These are phyloP conservation scores for Hemithea aestivaria DNA, from an alignment of 2,888 invertebrate genomes.

Conservation along the genomic window DNA sequence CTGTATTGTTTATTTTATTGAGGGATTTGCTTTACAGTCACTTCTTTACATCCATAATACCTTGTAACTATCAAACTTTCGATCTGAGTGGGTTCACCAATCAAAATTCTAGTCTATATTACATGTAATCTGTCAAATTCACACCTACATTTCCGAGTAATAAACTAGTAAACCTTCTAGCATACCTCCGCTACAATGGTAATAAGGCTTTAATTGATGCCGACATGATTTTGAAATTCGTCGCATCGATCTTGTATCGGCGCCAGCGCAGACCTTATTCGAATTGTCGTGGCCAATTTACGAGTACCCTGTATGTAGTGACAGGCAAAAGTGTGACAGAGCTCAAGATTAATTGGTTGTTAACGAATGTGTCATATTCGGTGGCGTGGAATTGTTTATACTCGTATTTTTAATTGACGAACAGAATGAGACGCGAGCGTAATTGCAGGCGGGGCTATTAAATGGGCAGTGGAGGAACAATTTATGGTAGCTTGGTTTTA, in stretches of 20 bases:
- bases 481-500: slow-evolving; percentile 10
- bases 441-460: slow-evolving; percentile 9
- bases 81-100: slow-evolving; percentile 31
- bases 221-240: slow-evolving; percentile 38
- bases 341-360: slow-evolving; percentile 24
- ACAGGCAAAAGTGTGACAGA: slow-evolving; percentile 5
- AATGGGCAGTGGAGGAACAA: slow-evolving; percentile 7
- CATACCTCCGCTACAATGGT: slow-evolving; percentile 25
- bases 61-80: slow-evolving; percentile 20
- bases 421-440: slow-evolving; percentile 6
- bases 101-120: slow-evolving; percentile 35
- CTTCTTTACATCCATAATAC: too few relatives aligned
- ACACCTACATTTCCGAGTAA: slow-evolving; percentile 39
- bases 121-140: slow-evolving; percentile 34
- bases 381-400: slow-evolving; percentile 12
- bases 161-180: slow-evolving; percentile 34
- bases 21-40: background rate
- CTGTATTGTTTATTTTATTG: slow-evolving; percentile 13
- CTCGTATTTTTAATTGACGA: slow-evolving; percentile 11
- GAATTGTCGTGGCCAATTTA: slow-evolving; percentile 14
- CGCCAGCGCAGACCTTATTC: slow-evolving; percentile 34
- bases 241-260: slow-evolving; percentile 35
- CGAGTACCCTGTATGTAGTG: slow-evolving; percentile 13
- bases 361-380: slow-evolving; percentile 18
- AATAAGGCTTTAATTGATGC: slow-evolving; percentile 37